phyloP scores from a whole-genome alignment of 23 tunicate species.

The Ciona savignyi region DNA sequence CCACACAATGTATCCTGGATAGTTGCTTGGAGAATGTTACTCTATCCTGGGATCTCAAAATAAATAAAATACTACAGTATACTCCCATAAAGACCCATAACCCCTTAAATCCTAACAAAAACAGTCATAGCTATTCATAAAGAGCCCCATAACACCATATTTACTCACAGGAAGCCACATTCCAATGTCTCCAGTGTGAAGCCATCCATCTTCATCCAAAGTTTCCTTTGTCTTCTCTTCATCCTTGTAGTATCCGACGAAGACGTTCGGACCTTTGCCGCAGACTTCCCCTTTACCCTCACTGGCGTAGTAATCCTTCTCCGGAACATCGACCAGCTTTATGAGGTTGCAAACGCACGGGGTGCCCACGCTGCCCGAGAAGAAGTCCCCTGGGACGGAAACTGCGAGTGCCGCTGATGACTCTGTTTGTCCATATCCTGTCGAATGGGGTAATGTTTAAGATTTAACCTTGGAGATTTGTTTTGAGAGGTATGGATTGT shows the following conservation, averaged over 20 bases:
- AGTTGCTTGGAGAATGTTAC: too few relatives aligned
- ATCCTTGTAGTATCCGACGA: conserved; percentile 77
- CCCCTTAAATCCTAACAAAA: too few relatives aligned
- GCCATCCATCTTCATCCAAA: conserved; percentile 96
- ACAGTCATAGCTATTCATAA: too few relatives aligned
- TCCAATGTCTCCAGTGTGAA: conserved; percentile 96
- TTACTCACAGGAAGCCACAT: conserved; percentile 77
- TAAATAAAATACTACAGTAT: too few relatives aligned
- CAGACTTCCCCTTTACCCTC: conserved; percentile 91
- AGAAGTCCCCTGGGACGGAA: conserved; percentile 64
- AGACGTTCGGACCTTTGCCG: conserved; percentile 56
- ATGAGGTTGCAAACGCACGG: conserved; percentile 37
- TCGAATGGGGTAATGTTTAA: not conserved
- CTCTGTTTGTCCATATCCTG: conserved; percentile 92
- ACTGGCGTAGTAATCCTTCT: conserved; percentile 74
- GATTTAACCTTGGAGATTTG: too few relatives aligned
- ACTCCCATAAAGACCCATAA: too few relatives aligned
- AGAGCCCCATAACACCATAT: too few relatives aligned
- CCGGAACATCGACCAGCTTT: conserved; percentile 91
- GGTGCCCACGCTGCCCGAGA: conserved; percentile 57
- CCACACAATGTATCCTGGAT: too few relatives aligned
- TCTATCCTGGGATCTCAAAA: too few relatives aligned
- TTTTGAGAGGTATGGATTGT: too few relatives aligned
- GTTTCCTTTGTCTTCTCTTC: conserved; percentile 81
- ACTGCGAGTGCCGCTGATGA: conserved; percentile 44